A percentile compares a stretch with the other conserved stretches of the same genome.
phyloP scores from a whole-genome alignment of 2,888 invertebrate genomes.

The Exephanes ischioxanthus region DNA sequence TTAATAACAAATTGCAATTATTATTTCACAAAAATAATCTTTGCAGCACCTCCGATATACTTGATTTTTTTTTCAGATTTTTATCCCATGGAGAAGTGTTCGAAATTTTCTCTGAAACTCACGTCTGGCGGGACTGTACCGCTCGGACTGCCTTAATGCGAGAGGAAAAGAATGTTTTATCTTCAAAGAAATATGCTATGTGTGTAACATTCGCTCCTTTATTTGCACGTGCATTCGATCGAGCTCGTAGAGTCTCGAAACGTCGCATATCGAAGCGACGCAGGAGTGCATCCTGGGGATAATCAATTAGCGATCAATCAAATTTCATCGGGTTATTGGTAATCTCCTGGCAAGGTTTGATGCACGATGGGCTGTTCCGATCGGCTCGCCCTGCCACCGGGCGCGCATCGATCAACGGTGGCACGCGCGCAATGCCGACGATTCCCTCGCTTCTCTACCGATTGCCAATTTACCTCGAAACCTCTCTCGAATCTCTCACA shows the following conservation, averaged over 20 bases:
- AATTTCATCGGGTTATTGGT: conserved; percentile 60
- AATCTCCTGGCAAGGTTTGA: conserved; percentile 53
- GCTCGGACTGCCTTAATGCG: not conserved
- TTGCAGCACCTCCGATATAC: no score
- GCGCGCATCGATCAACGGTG: conserved; percentile 36
- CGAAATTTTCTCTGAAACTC: no score
- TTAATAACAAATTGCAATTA: no score
- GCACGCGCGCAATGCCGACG: conserved; percentile 31
- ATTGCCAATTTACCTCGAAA: conserved; percentile 64
- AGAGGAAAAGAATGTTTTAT: not conserved
- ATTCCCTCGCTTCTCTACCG: conserved; percentile 49
- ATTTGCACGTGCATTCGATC: not conserved
- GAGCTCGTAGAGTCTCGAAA: not conserved
- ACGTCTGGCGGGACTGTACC: no score
- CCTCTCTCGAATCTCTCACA: conserved; percentile 23
- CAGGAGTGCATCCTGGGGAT: conserved; percentile 12
- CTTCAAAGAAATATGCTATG: not conserved
- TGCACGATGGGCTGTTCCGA: conserved; percentile 16
- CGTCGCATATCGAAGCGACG: not conserved
- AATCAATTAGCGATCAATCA: conserved; percentile 55
- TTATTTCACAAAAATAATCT: no score
- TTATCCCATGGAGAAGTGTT: no score
- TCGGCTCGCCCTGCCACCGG: conserved; percentile 46
- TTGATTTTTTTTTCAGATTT: no score
- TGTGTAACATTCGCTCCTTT: not conserved